These are phyloP conservation scores for Zaprionus ornatus DNA, from an alignment of 1,140 invertebrate genomes.

Conservation along the genomic window DNA sequence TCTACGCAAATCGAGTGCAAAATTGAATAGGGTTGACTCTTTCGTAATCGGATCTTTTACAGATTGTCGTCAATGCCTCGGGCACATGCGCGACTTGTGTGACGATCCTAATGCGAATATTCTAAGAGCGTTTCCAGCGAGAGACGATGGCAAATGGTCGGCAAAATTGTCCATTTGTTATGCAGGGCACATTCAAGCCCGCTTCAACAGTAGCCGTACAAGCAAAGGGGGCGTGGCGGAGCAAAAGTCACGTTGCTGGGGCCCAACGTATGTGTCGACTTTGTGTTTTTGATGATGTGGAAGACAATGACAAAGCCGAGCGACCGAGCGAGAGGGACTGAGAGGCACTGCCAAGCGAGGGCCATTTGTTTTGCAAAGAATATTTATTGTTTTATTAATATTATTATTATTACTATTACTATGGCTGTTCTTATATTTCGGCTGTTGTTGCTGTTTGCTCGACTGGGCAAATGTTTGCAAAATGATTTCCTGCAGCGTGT, in stretches of 20 bases:
- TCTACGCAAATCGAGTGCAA: neutral
- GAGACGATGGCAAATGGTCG: constrained; percentile 17
- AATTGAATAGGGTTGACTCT: neutral
- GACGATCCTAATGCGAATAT: constrained; percentile 27
- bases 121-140: constrained; percentile 58
- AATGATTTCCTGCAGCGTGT: constrained; percentile 62
- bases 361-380: constrained; percentile 68
- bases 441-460: neutral
- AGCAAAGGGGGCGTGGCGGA: constrained; percentile 6
- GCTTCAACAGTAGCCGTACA: constrained; percentile 34
- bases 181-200: constrained; percentile 44
- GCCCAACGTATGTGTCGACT: constrained; percentile 7
- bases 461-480: constrained; percentile 36
- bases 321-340: constrained; percentile 23
- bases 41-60: neutral
- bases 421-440: constrained; percentile 33
- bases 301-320: constrained; percentile 40
- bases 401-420: constrained; percentile 54
- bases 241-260: constrained; percentile 24
- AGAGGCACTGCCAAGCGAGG: constrained; percentile 13
- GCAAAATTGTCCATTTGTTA: constrained; percentile 59
- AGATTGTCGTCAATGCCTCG: neutral
- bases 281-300: constrained; percentile 33
- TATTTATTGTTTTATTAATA: constrained; percentile 49
- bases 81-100: neutral